These are phyloP conservation scores for Onychomys arenicola DNA, from an alignment of 2,797 vertebrate genomes.

Conservation along the genomic window DNA sequence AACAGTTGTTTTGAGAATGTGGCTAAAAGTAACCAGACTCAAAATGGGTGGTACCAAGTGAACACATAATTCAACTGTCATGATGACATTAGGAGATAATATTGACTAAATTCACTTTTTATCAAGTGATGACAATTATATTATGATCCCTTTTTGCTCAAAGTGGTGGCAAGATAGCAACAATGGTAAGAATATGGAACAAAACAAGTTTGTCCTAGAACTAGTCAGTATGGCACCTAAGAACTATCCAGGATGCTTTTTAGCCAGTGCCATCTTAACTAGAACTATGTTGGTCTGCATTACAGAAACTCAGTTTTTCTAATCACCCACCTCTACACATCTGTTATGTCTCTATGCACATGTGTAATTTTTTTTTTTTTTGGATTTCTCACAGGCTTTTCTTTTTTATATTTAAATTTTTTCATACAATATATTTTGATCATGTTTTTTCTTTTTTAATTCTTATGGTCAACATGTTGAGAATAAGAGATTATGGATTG, in stretches of 20 bases:
- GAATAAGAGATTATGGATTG: not conserved
- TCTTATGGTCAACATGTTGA: not conserved
- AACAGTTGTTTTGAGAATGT: not conserved
- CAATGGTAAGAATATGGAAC: not conserved
- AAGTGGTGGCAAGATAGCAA: not conserved
- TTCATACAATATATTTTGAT: not conserved
- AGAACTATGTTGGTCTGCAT: not conserved
- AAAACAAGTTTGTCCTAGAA: not conserved
- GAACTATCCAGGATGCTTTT: not conserved
- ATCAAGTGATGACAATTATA: not conserved
- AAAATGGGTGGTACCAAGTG: not conserved
- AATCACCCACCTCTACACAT: not conserved
- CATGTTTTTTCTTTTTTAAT: not conserved
- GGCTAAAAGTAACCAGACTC: conserved; percentile 1
- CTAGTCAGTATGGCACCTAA: not conserved
- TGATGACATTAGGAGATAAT: not conserved
- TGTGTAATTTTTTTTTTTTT: not conserved
- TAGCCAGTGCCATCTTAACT: not conserved
- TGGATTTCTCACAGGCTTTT: not conserved
- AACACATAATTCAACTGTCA: not conserved
- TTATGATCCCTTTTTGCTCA: not conserved
- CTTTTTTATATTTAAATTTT: not conserved
- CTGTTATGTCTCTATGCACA: not conserved
- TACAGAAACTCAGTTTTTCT: not conserved
- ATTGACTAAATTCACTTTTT: not conserved